Percentiles rank a stretch among this genome's conserved stretches.
These are phyloP conservation scores for Blastobasis lacticolella DNA, from an alignment of 2,888 invertebrate species.

Conservation along the genomic window DNA sequence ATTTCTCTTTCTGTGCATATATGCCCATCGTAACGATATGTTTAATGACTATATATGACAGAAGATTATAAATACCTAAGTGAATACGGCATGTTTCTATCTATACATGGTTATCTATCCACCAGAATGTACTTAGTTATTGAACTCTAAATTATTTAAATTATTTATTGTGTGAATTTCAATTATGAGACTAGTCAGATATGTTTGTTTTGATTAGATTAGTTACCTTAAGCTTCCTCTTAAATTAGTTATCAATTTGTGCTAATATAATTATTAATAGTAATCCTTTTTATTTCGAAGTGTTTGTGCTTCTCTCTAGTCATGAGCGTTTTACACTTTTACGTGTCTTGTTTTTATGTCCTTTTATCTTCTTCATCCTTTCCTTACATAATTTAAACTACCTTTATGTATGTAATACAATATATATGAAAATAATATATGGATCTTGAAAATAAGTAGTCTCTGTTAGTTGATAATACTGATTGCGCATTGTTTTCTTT, in stretches of 20 bases:
- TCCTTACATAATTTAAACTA: not conserved
- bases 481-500: slow-evolving; percentile 43
- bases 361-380: slow-evolving; percentile 11
- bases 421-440: slow-evolving; percentile 19
- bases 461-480: slow-evolving; percentile 46
- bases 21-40: not conserved
- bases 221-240: slow-evolving; percentile 36
- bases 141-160: slow-evolving; percentile 47
- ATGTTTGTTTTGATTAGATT: slow-evolving; percentile 46
- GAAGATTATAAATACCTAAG: too few relatives aligned
- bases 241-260: slow-evolving; percentile 13
- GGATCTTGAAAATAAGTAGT: slow-evolving; percentile 30
- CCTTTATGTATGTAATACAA: slow-evolving; percentile 1
- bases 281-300: slow-evolving; percentile 33
- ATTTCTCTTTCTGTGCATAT: slow-evolving; percentile 11
- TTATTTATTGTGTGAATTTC: slow-evolving; percentile 38
- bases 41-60: too few relatives aligned
- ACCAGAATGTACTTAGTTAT: slow-evolving; percentile 3
- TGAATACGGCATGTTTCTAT: too few relatives aligned
- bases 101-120: too few relatives aligned
- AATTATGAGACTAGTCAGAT: slow-evolving; percentile 60
- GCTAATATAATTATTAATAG: slow-evolving; percentile 38
- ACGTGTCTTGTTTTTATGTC: slow-evolving; percentile 24
- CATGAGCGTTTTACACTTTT: slow-evolving; percentile 40
- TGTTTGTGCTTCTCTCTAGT: slow-evolving; percentile 48